These are phyloP conservation scores for Ellobius talpinus DNA, from an alignment of 2,113 vertebrate species.

Conservation along the genomic window DNA sequence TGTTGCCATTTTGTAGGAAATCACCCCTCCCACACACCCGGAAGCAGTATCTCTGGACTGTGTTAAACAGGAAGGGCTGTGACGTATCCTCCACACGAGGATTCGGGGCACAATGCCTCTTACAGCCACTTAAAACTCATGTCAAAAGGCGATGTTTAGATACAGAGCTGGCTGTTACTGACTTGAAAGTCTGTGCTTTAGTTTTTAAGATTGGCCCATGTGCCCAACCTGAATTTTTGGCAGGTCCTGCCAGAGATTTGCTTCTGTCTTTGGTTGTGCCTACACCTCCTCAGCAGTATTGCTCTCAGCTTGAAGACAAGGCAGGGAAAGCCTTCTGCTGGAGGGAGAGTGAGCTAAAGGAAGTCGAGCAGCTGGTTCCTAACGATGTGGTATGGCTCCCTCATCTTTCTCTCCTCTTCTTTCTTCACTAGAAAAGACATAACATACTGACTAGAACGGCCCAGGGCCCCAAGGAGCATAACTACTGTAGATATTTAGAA, in stretches of 20 bases:
- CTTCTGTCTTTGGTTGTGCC: constrained; percentile 81
- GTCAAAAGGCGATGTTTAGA: background rate
- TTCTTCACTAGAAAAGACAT: constrained; percentile 26
- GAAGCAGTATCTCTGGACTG: background rate
- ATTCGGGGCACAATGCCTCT: background rate
- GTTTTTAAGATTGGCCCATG: constrained; percentile 47
- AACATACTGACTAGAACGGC: background rate
- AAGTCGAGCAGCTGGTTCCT: constrained; percentile 48
- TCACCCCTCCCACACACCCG: background rate
- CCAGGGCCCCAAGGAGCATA: background rate
- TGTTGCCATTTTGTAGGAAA: constrained; percentile 54
- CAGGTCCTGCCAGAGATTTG: constrained; percentile 86
- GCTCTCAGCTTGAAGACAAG: constrained; percentile 32
- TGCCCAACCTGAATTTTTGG: constrained; percentile 65
- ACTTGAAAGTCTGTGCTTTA: constrained; percentile 58
- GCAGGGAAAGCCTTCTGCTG: constrained; percentile 40
- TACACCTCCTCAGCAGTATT: constrained; percentile 64
- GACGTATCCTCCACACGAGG: background rate
- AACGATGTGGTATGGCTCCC: constrained; percentile 73
- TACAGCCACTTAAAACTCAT: constrained; percentile 14
- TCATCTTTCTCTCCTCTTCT: background rate
- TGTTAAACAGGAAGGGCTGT: background rate
- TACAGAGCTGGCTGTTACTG: constrained; percentile 34
- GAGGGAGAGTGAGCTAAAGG: constrained; percentile 73
- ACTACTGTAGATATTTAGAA: background rate